phyloP scores from a whole-genome alignment of 2,113 vertebrate species.

The Erythrocercus mccallii region DNA sequence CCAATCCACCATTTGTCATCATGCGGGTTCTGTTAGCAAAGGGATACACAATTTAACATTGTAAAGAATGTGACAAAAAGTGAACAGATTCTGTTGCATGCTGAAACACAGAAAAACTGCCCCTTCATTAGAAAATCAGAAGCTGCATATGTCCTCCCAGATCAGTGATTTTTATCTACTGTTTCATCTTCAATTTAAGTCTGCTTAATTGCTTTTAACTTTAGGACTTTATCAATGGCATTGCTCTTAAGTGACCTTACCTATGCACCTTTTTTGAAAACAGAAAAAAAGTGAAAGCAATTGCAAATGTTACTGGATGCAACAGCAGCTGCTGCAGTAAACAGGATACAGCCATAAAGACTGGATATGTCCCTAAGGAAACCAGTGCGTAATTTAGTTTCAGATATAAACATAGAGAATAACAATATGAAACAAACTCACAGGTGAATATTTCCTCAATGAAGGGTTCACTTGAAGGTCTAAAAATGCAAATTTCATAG shows the following conservation, averaged over 20 bases:
- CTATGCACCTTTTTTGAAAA: not conserved
- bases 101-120: not conserved
- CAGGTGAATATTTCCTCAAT: not conserved
- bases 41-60: not conserved
- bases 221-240: conserved; percentile 5
- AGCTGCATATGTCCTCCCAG: not conserved
- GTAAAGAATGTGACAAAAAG: not conserved
- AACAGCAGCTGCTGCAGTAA: not conserved
- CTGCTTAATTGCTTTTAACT: conserved; percentile 12
- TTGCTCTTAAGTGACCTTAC: not conserved
- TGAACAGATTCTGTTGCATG: not conserved
- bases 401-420: not conserved
- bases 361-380: conserved; percentile 16
- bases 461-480: conserved; percentile 6
- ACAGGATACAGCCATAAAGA: not conserved
- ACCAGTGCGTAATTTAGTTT: conserved; percentile 28
- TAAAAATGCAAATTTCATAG: conserved; percentile 36
- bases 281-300: not conserved
- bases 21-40: not conserved
- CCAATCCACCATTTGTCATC: not conserved
- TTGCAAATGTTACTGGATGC: conserved; percentile 1
- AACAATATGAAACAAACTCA: not conserved
- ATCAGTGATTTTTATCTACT: conserved; percentile 25
- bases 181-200: conserved; percentile 26
- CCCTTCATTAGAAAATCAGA: not conserved